Evolutionary conservation across 2,113 vertebrate genomes (phyloP), one percentile per base, ranked within the genome.

Genomic region (Brachypteracias leptosomus): DNA sequence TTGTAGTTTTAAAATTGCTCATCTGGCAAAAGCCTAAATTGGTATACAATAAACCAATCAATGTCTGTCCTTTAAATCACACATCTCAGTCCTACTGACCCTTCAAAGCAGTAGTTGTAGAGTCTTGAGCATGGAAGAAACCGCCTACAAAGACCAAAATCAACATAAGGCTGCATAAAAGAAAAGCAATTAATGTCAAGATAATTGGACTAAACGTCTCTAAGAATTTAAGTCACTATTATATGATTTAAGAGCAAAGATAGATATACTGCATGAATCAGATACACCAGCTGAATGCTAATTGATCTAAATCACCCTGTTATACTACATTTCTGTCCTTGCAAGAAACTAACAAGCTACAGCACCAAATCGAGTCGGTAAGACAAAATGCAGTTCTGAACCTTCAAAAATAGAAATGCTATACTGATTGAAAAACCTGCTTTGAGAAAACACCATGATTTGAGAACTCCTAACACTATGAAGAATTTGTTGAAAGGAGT

Each of bases 121-220:
- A 3, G 67, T 54, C 80, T 84, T 0, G 0, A 82, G 92, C 55
- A 73, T 84, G 87, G 49, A 79, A 81, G 36, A 70, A 75, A 25
- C 25, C 78, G 42, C 21, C 58, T 57, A 66, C 47, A 80, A 85
- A 91, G 76, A 76, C 42, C 28, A 95, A 91, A 91, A 65, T 59
- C 67, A 87, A 51, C 76, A 71, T 44, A 78, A 86, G 47, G 36
- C 20, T 72, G 68, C 89, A 63, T 47, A 75, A 81, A 76, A 92
- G 66, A 86, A 95, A 93, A 24, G 74, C 88, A 96, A 95, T 97
- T 95, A 97, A 94, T 33, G 70, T 96, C 95, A 97, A 83, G 72
- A 96, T 94, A 88, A 96, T 90, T 47, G 44, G 67, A 95, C 87
- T 85, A 81, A 84, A 87, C 80, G 86, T 95, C 63, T 68, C 51